These are phyloP conservation scores for Monarcha castaneiventris DNA, from an alignment of 2,113 vertebrate species.

Conservation along the genomic window DNA sequence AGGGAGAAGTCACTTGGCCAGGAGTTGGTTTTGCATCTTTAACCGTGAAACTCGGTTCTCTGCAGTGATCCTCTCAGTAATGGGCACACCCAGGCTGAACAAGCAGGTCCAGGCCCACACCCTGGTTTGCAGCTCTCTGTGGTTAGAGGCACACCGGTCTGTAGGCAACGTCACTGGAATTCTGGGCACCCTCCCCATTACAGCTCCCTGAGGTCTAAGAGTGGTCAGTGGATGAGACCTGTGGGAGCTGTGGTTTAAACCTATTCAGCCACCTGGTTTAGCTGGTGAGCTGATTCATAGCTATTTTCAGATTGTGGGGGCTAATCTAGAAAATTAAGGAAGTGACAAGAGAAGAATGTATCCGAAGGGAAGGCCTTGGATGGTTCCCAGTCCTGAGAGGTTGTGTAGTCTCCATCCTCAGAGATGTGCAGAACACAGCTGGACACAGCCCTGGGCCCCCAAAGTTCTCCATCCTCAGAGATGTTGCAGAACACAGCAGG, in stretches of 20 bases:
- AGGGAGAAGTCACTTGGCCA: not conserved
- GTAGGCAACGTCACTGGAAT: not conserved
- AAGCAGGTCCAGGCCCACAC: not conserved
- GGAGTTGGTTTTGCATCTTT: not conserved
- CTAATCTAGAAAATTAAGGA: not conserved
- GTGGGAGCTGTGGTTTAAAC: not conserved
- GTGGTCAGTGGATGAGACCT: not conserved
- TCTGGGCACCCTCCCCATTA: not conserved
- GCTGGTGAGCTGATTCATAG: not conserved
- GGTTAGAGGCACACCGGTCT: not conserved
- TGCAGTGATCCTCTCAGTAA: not conserved
- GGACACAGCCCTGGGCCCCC: not conserved
- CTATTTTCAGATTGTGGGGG: not conserved
- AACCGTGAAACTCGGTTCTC: not conserved
- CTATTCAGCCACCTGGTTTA: not conserved
- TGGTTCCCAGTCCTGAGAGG: not conserved
- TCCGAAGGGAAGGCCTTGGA: not conserved
- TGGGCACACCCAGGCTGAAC: not conserved
- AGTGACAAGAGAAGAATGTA: not conserved
- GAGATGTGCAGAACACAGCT: not conserved
- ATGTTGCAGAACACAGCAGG: not conserved
- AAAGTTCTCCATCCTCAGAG: not conserved
- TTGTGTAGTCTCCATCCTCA: not conserved
- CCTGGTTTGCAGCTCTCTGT: not conserved
- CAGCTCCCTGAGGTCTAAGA: not conserved